Percentiles rank a stretch among this genome's conserved stretches.
These are phyloP conservation scores for Halotydeus destructor DNA, from an alignment of 1,140 invertebrate species.

Conservation along the genomic window DNA sequence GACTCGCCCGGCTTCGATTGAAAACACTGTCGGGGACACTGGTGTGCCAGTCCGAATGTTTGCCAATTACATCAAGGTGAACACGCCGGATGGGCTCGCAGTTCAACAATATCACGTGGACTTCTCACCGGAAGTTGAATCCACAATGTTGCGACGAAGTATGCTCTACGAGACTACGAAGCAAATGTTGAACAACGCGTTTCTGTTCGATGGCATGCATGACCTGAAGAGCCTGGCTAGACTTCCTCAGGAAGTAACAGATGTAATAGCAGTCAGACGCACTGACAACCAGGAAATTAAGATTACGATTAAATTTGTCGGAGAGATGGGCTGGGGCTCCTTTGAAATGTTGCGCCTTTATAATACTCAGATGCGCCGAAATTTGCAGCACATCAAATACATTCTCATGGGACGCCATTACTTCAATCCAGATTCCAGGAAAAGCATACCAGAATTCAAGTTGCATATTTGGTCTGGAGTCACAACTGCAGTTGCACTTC, in stretches of 20 bases:
- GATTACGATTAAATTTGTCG: not conserved
- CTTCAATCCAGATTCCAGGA: not conserved
- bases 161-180: not conserved
- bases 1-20: not conserved
- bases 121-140: conserved; percentile 3
- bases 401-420: conserved; percentile 1
- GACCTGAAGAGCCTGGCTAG: conserved; percentile 6
- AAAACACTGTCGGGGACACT: not conserved
- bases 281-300: not conserved
- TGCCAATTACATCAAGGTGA: not conserved
- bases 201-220: conserved; percentile 6
- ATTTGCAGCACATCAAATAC: not conserved
- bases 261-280: not conserved
- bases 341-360: conserved; percentile 2
- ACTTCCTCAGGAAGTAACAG: not conserved
- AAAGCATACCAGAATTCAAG: not conserved
- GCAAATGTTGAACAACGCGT: conserved; percentile 1
- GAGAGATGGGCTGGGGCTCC: not conserved
- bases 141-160: not conserved
- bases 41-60: not conserved
- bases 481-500: conserved; percentile 50
- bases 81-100: not conserved
- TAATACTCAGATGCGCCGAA: conserved; percentile 2
- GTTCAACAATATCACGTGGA: conserved; percentile 2
- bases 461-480: conserved; percentile 24